Evolutionary conservation across 2,888 invertebrate species (phyloP), one percentile per base, ranked within the genome.

Genomic region (Dione juno): DNA sequence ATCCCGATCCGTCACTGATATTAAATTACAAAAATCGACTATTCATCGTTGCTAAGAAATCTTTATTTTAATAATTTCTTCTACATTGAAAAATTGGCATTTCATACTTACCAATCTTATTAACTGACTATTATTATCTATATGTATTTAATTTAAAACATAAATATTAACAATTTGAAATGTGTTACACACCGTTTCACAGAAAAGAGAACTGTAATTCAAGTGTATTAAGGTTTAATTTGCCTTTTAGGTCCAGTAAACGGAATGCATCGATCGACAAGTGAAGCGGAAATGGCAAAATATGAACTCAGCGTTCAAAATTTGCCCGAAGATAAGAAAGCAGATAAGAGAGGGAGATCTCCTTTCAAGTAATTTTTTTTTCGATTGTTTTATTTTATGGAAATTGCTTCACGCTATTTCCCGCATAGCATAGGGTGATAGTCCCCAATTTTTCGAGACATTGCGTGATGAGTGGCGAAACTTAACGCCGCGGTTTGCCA

Each of bases 311-410:
- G 91, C 40, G 91, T 93, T 0, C 89, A 88, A 57, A 87, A 76
- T 16, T 67, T 83, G 8, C 79, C 84, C 11, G 95, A 96, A 66
- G 94, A 94, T 9, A 95, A 96, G 78, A 94, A 95, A 54, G 74
- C 74, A 78, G 94, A 96, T 72, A 96, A 97, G 83, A 96, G 98
- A 11, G 98, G 98, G 66, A 95, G 98, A 76, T 98, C 98, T 50
- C 98, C 99, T 19, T 99, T 99, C 88, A 97, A 97, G 96, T 97
- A 85, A 90, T 87, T 40, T 21, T 59, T 3, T 9, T 35, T 35
- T n/a, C 19, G 5, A 28, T 57, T 41, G 5, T 10, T 13, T 10
- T 41, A 0, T 2, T n/a, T 53, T 21, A 21, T 21, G n/a, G n/a
- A n/a, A n/a, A n/a, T n/a, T n/a, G n/a, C n/a, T n/a, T n/a, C n/a